Evolutionary conservation across 2,113 vertebrate genomes (phyloP), one percentile per base, ranked within the genome.

Genomic region (Ramphastos sulfuratus): DNA sequence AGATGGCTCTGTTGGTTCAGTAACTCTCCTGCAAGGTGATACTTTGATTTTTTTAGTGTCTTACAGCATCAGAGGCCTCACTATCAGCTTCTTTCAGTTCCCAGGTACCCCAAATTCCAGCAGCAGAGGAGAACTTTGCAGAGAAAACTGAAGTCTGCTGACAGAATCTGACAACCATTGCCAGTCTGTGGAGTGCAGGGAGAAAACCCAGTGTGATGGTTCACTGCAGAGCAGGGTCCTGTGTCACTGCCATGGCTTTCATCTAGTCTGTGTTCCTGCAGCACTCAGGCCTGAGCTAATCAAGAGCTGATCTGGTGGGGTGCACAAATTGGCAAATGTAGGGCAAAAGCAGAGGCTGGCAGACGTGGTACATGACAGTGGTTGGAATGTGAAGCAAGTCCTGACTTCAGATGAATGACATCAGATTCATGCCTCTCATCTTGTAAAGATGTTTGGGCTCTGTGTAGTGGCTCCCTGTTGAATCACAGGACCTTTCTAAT

Each of bases 201-300:
- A 28, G 63, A 35, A 42, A 52, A 4, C 9, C 10, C 28, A 0
- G 21, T 28, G 73, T n/a, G 74, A 5, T 33, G 35, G 39, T 13
- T 64, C 27, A 46, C 78, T 3, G 1, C 73, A 60, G 31, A 21
- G 52, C 39, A 0, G 16, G 24, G 44, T 14, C 33, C 12, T 18
- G 25, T 75, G 67, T 37, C 70, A 14, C 52, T 63, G 83, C 28
- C 58, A 8, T 33, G 67, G 72, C 52, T 48, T 6, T 33, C 0
- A 0, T 23, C 0, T 0, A 15, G 42, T 5, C 75, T 0, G 0
- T n/a, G 56, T 20, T 44, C 48, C 50, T 56, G 50, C 70, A 56
- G 55, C 18, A 24, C 31, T 18, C 9, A 0, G 24, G 37, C 25
- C 63, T 19, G 82, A 74, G 74, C 61, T 71, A 1, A 11, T 8